A percentile compares a stretch with the other conserved stretches of the same genome.
Evolutionary conservation across 2,113 vertebrate species (phyloP).

Genomic region (Turnix velox): DNA sequence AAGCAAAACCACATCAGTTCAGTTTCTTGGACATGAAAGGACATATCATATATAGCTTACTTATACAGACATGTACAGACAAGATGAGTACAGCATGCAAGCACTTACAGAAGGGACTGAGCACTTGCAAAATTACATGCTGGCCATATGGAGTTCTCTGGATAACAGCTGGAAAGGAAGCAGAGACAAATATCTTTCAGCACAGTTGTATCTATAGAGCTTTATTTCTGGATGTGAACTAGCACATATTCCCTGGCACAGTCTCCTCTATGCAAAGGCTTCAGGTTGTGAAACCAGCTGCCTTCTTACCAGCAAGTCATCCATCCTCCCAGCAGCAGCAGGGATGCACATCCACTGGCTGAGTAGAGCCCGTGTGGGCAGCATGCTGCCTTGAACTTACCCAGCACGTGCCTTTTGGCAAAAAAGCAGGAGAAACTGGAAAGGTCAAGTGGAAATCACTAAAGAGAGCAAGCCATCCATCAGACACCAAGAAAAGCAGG

Average conservation of each 20-base stretch:
- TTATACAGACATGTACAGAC: no score
- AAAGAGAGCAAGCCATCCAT: background rate
- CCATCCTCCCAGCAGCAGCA: rapidly evolving
- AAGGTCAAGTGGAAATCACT: background rate
- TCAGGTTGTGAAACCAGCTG: background rate
- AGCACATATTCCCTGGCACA: background rate
- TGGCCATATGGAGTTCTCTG: background rate
- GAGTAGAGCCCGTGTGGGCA: background rate
- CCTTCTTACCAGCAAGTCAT: background rate
- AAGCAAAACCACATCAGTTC: background rate
- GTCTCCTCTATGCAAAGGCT: background rate
- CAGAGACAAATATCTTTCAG: background rate
- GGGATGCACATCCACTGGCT: background rate
- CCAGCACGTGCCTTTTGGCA: background rate
- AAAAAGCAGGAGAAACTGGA: background rate
- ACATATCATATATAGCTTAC: no score
- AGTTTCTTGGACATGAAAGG: background rate
- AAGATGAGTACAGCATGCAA: background rate
- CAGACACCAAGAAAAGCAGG: background rate
- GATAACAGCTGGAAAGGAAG: background rate
- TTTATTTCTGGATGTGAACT: background rate
- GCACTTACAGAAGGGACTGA: background rate
- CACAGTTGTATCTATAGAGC: background rate
- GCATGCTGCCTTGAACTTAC: background rate
- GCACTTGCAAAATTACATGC: background rate